phyloP scores from a whole-genome alignment of 2,888 invertebrate genomes.

The Glaucopsyche alexis region DNA sequence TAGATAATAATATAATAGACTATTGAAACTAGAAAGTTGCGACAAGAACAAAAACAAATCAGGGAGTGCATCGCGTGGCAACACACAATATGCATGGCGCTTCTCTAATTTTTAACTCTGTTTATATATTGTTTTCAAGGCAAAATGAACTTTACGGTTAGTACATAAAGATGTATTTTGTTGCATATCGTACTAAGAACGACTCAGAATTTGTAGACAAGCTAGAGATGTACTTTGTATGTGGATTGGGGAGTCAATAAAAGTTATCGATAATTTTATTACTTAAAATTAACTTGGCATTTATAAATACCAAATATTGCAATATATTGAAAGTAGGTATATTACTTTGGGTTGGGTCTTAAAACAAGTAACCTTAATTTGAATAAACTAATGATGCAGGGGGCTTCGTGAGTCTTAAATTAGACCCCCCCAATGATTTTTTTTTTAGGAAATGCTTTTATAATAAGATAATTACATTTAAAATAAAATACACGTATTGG shows the following conservation, averaged over 20 bases:
- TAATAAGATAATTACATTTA: too few relatives aligned
- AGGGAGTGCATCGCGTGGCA: slow-evolving; percentile 53
- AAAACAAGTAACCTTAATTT: too few relatives aligned
- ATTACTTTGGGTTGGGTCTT: too few relatives aligned
- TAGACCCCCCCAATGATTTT: too few relatives aligned
- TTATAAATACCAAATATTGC: too few relatives aligned
- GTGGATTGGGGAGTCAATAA: background rate
- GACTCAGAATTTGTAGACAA: slow-evolving; percentile 1
- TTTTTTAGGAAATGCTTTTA: too few relatives aligned
- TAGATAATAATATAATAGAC: slow-evolving; percentile 31
- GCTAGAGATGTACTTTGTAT: background rate
- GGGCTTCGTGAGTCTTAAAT: too few relatives aligned
- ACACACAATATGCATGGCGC: slow-evolving; percentile 43
- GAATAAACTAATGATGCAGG: too few relatives aligned
- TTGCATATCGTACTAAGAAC: background rate
- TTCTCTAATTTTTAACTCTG: slow-evolving; percentile 40
- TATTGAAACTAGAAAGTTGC: slow-evolving; percentile 46
- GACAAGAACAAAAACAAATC: slow-evolving; percentile 45
- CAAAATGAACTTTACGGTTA: slow-evolving; percentile 18
- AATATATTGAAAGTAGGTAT: too few relatives aligned
- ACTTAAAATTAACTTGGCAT: background rate
- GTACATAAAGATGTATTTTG: background rate
- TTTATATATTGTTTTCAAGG: slow-evolving; percentile 21
- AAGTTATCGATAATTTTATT: background rate
- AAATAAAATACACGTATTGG: too few relatives aligned